Base-by-base conservation (phyloP, 92 coral and sea anemone species). In the Umimayanthus chanpuru region DNA sequence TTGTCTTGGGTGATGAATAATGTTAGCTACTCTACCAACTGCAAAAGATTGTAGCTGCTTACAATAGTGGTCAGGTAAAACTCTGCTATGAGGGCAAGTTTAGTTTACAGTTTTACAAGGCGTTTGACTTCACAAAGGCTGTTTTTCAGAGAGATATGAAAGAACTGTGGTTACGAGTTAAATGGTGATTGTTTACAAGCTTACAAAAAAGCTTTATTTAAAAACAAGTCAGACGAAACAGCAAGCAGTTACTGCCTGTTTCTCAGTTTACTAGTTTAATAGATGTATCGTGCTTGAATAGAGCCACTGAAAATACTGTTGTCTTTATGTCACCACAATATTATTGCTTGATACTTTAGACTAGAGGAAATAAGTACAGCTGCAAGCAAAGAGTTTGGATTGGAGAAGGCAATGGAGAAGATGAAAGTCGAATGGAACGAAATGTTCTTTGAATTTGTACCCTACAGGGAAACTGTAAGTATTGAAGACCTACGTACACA, bases 361-460 rank as follows among this genome's bases (percentile, higher is more conserved):
- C 91, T 97, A 72, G 99, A 97, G 76, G 99, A 97, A 61, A 94
- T 97, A 43, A 97, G 99, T 55, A 98, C 94, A 26, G 91, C 99
- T 0, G 99, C 98, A 65, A 97, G 99, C 86, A 97, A 97, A 65
- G 98, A 97, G 85, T 97, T 97, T 89, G 98, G 97, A 68, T 88
- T 97, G 86, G 99, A 97, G 92, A 97, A 97, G 80, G 93, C 96
- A 88, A 92, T 97, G 97, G 99, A 95, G 89, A 97, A 94, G 81
- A 97, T 97, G 99, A 97, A 97, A 77, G 79, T 91, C 16, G 99
- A 97, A 84, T 97, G 99, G 99, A 90, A 91, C 36, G 99, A 97
- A 74, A 97, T 97, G 99, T 90, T 92, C 81, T 95, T 97, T 88
- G 99, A 97, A 81, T 95, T 97, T 88, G 85, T 82, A 53, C 97